phyloP scores from a whole-genome alignment of 1,140 invertebrate species.

The Pseudoatta argentina region DNA sequence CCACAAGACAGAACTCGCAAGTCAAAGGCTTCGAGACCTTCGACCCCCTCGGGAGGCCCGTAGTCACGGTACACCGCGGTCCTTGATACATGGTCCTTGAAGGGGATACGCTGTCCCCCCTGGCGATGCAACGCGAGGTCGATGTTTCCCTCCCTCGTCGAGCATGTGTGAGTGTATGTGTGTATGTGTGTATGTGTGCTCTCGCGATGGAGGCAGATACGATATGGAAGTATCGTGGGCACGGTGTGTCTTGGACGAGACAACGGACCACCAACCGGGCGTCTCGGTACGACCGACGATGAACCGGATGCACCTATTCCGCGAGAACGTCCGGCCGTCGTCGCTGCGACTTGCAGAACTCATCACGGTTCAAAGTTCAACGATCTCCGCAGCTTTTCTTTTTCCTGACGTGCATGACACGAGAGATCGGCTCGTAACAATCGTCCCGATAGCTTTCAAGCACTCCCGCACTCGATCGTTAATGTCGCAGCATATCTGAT shows the following conservation, averaged over 20 bases:
- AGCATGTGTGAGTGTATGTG: not conserved
- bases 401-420: not conserved
- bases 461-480: not conserved
- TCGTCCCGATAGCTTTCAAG: not conserved
- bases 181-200: not conserved
- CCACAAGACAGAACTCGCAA: slow-evolving; percentile 49
- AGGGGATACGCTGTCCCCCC: slow-evolving; percentile 58
- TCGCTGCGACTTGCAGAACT: slow-evolving; percentile 31
- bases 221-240: slow-evolving; percentile 61
- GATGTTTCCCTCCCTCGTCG: slow-evolving; percentile 51
- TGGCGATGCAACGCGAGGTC: slow-evolving; percentile 53
- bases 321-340: slow-evolving; percentile 27
- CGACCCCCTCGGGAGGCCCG: slow-evolving; percentile 43
- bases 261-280: slow-evolving; percentile 64
- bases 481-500: not conserved
- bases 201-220: slow-evolving; percentile 50
- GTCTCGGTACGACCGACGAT: slow-evolving; percentile 30
- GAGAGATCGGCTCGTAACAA: not conserved
- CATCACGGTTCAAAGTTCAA: slow-evolving; percentile 53
- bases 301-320: slow-evolving; percentile 65
- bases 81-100: slow-evolving; percentile 61
- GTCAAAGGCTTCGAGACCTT: slow-evolving; percentile 60
- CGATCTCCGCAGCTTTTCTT: not conserved
- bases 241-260: slow-evolving; percentile 46
- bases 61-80: slow-evolving; percentile 53